phyloP scores from a whole-genome alignment of 2,113 vertebrate species.

The Arenaria interpres region DNA sequence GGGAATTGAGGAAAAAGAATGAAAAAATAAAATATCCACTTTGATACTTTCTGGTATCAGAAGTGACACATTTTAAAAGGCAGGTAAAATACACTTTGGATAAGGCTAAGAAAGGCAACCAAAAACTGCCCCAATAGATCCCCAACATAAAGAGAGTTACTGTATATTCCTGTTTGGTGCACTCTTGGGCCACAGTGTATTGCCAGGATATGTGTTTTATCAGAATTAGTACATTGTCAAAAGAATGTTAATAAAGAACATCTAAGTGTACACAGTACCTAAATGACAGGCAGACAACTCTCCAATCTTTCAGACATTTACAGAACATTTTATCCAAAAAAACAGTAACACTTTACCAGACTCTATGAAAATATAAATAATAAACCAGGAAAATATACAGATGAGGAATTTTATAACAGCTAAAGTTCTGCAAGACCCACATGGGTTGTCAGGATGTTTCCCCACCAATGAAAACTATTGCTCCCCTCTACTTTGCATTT shows the following conservation, averaged over 20 bases:
- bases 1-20: neutral
- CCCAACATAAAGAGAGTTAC: neutral
- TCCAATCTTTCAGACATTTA: neutral
- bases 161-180: accelerated
- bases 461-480: neutral
- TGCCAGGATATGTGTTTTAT: neutral
- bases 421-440: neutral
- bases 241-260: neutral
- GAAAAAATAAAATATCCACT: accelerated
- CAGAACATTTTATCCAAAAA: neutral
- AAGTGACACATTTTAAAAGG: neutral
- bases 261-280: neutral
- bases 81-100: neutral
- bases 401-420: neutral
- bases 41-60: neutral
- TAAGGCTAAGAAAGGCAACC: neutral
- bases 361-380: neutral
- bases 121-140: neutral
- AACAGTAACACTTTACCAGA: neutral
- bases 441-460: neutral
- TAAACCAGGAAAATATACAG: neutral
- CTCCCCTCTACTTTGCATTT: neutral
- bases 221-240: neutral
- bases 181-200: neutral
- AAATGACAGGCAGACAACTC: neutral